Conservation (phyloP, 2,113 vertebrate genomes). For the Laterallus jamaicensis region DNA sequence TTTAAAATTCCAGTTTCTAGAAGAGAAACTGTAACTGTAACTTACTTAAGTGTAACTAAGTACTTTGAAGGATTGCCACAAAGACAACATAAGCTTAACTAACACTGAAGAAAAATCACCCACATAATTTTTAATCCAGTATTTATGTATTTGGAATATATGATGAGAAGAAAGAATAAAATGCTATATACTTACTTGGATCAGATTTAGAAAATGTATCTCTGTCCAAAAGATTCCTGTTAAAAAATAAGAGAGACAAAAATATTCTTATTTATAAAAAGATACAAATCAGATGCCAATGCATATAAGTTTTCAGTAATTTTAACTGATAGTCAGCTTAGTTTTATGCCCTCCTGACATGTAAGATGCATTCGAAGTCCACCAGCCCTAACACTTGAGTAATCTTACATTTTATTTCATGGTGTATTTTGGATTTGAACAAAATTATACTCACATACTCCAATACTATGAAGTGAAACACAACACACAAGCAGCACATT, state of each 20-base stretch:
- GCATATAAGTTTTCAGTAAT: neutral
- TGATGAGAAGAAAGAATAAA: conserved; percentile 31
- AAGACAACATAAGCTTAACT: neutral
- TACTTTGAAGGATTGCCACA: neutral
- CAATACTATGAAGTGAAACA: neutral
- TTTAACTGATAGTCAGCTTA: neutral
- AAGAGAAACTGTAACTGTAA: neutral
- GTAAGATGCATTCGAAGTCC: neutral
- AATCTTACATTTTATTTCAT: neutral
- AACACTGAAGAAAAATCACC: neutral
- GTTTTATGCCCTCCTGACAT: neutral
- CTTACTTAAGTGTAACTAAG: neutral
- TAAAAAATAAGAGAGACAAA: neutral
- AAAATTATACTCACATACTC: neutral
- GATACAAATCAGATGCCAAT: neutral
- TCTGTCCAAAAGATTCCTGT: conserved; percentile 88
- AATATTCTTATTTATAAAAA: neutral
- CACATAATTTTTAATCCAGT: neutral
- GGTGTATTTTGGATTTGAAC: neutral
- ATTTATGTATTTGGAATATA: neutral
- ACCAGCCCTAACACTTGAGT: neutral
- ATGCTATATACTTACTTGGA: conserved; percentile 85
- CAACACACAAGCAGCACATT: neutral
- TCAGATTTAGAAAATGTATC: conserved; percentile 97
- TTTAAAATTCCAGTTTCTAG: neutral